phyloP scores from a whole-genome alignment of 1,140 invertebrate species.

The Cephus cinctus region DNA sequence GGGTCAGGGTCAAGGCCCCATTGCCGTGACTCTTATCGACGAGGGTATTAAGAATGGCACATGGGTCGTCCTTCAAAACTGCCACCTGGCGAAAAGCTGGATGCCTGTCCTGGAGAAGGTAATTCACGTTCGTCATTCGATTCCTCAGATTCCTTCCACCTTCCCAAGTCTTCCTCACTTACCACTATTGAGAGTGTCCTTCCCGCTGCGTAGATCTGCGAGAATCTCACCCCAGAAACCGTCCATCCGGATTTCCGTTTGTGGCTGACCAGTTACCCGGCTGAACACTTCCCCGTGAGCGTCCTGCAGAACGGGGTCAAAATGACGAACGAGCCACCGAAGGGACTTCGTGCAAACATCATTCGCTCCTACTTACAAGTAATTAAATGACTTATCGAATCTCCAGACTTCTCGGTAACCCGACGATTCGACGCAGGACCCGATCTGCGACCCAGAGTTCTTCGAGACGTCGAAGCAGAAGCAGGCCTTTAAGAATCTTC shows the following conservation, averaged over 20 bases:
- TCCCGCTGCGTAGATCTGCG: too few species aligned
- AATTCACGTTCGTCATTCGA: too few species aligned
- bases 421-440: slow-evolving; percentile 59
- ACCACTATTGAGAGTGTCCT: too few species aligned
- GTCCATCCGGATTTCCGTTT: slow-evolving; percentile 87
- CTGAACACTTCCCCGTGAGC: slow-evolving; percentile 84
- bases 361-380: slow-evolving; percentile 70
- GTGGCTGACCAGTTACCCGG: slow-evolving; percentile 92
- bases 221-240: slow-evolving; percentile 71
- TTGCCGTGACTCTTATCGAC: slow-evolving; percentile 84
- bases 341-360: slow-evolving; percentile 74
- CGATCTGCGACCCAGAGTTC: slow-evolving; percentile 84
- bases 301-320: slow-evolving; percentile 94
- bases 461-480: slow-evolving; percentile 80
- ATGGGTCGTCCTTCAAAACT: slow-evolving; percentile 97
- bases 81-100: slow-evolving; percentile 91
- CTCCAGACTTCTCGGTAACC: neutral
- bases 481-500: slow-evolving; percentile 76
- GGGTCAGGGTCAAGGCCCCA: slow-evolving; percentile 90
- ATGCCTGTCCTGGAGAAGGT: slow-evolving; percentile 81
- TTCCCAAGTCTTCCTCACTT: too few species aligned
- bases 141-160: too few species aligned
- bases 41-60: slow-evolving; percentile 80
- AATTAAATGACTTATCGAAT: too few species aligned
- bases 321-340: slow-evolving; percentile 94